phyloP scores from a whole-genome alignment of 2,113 vertebrate species.

The Pituophis catenifer region DNA sequence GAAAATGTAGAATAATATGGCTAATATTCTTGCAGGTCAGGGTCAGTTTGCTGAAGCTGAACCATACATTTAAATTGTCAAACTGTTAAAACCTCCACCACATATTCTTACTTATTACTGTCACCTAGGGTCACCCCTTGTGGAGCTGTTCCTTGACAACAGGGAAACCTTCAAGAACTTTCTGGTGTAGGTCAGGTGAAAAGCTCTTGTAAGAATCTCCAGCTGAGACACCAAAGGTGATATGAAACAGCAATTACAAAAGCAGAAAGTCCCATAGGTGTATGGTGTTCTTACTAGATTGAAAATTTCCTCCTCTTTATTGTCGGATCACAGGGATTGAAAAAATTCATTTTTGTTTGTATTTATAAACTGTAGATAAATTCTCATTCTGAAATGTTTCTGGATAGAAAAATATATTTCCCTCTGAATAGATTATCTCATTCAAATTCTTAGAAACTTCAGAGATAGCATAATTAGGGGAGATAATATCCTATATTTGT shows the following conservation, averaged over 20 bases:
- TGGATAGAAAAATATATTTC: neutral
- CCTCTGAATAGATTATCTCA: neutral
- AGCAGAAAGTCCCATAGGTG: neutral
- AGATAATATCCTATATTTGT: neutral
- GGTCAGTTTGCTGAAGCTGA: conserved; percentile 14
- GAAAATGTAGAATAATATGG: conserved; percentile 22
- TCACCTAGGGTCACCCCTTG: conserved; percentile 4
- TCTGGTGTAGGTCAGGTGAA: conserved; percentile 12
- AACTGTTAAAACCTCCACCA: conserved; percentile 3
- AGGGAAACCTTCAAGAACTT: neutral
- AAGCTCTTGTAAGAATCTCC: neutral
- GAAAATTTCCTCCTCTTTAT: neutral
- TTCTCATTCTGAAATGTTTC: neutral
- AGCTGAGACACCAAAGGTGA: neutral
- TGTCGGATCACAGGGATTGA: neutral
- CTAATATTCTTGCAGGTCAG: conserved; percentile 16
- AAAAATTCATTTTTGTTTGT: neutral
- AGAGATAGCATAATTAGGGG: neutral
- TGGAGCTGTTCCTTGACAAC: conserved; percentile 11
- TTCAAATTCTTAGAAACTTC: neutral
- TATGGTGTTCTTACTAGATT: neutral
- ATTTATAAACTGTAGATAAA: neutral
- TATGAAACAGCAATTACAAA: conserved; percentile 5
- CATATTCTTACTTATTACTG: conserved; percentile 19
- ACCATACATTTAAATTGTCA: conserved; percentile 21